phyloP scores from a whole-genome alignment of 2,113 vertebrate genomes.

The Epinephelus cyanopodus region DNA sequence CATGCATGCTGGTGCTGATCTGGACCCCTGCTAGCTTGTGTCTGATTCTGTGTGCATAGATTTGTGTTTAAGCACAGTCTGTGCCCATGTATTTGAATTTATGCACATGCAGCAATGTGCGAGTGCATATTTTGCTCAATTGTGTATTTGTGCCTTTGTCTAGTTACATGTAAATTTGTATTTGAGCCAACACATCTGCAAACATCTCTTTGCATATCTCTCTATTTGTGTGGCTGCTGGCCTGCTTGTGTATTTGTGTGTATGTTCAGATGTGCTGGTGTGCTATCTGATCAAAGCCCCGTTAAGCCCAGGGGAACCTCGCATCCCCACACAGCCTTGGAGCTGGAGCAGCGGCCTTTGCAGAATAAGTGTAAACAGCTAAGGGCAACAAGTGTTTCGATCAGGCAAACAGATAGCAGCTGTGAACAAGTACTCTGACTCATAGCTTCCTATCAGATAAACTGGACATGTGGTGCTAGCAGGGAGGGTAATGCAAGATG shows the following conservation, averaged over 20 bases:
- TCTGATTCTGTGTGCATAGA: constrained; percentile 35
- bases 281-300: constrained; percentile 70
- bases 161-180: neutral
- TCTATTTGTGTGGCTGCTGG: constrained; percentile 12
- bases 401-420: constrained; percentile 75
- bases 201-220: neutral
- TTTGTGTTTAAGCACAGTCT: neutral
- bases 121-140: neutral
- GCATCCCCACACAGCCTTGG: constrained; percentile 59
- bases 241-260: constrained; percentile 4
- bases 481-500: constrained; percentile 18
- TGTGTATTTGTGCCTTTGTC: neutral
- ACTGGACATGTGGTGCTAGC: constrained; percentile 58
- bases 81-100: constrained; percentile 16
- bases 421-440: constrained; percentile 69
- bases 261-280: constrained; percentile 34
- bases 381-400: constrained; percentile 71
- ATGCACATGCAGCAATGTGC: neutral
- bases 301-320: constrained; percentile 42
- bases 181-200: neutral
- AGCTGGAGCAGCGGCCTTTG: constrained; percentile 64
- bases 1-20: constrained; percentile 62
- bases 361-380: constrained; percentile 82
- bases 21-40: constrained; percentile 43
- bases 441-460: constrained; percentile 74